Evolutionary conservation across 2,888 invertebrate species (phyloP).

Genomic region (Hydropsyche betteni): DNA sequence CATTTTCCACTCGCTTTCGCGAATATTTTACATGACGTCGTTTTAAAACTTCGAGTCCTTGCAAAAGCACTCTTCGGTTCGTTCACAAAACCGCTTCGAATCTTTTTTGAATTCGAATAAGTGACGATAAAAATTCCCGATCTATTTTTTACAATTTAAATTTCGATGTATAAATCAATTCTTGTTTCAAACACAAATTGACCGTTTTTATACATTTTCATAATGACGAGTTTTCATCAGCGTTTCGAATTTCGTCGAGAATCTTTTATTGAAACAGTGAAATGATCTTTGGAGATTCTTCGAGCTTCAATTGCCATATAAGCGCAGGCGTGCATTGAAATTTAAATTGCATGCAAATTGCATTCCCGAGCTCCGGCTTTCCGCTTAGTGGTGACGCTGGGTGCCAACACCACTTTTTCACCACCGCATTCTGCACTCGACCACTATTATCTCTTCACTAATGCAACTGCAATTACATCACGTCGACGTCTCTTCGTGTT

Average conservation of each 20-base stretch:
- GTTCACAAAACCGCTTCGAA: too few species aligned
- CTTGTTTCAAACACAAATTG: too few species aligned
- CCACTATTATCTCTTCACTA: constrained; percentile 39
- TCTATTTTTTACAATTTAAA: too few species aligned
- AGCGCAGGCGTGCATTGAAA: constrained; percentile 34
- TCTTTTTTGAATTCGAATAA: too few species aligned
- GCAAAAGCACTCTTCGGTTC: neutral
- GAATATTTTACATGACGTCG: constrained; percentile 14
- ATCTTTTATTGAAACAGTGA: constrained; percentile 21
- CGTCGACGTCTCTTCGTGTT: constrained; percentile 12
- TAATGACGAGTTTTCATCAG: too few species aligned
- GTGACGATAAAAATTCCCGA: too few species aligned
- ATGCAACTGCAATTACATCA: constrained; percentile 39
- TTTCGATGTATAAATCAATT: too few species aligned
- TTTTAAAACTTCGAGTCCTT: constrained; percentile 7
- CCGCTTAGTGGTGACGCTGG: constrained; percentile 34
- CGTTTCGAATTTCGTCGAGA: neutral
- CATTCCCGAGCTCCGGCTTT: constrained; percentile 37
- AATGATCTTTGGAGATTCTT: constrained; percentile 27
- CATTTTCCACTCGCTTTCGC: constrained; percentile 18
- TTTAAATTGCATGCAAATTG: constrained; percentile 42
- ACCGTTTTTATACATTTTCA: too few species aligned
- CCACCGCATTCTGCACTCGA: constrained; percentile 25
- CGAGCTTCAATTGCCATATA: constrained; percentile 25
- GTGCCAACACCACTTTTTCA: constrained; percentile 38